Evolutionary conservation across 2,888 invertebrate genomes (phyloP).

Genomic region (Syrista parreyssii): DNA sequence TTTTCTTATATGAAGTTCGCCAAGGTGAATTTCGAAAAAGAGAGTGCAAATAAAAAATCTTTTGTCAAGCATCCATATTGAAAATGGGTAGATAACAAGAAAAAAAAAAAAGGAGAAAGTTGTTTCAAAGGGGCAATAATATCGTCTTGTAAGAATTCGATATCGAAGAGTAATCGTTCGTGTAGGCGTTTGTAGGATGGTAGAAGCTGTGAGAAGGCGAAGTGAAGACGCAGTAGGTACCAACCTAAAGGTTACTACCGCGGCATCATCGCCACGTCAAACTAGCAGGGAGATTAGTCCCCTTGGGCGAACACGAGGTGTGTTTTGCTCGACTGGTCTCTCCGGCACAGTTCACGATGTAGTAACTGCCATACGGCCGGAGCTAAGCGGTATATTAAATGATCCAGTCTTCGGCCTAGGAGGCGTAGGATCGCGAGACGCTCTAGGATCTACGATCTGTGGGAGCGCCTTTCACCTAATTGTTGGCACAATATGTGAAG

Average conservation of each 20-base stretch:
- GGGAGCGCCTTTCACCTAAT: slow-evolving; percentile 66
- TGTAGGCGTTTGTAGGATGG: slow-evolving; percentile 27
- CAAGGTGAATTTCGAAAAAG: background rate
- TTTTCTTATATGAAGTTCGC: background rate
- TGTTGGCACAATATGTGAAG: slow-evolving; percentile 66
- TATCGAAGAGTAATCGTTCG: slow-evolving; percentile 8
- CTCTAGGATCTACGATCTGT: slow-evolving; percentile 37
- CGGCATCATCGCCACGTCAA: slow-evolving; percentile 48
- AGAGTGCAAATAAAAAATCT: background rate
- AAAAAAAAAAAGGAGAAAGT: background rate
- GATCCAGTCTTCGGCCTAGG: slow-evolving; percentile 40
- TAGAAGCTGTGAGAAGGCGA: slow-evolving; percentile 29
- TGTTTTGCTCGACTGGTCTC: slow-evolving; percentile 42
- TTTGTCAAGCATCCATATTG: background rate
- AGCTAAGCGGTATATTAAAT: slow-evolving; percentile 54
- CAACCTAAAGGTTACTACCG: slow-evolving; percentile 50
- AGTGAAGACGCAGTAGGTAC: slow-evolving; percentile 19
- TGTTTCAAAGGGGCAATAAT: background rate
- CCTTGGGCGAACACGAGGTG: slow-evolving; percentile 55
- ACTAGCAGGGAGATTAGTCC: slow-evolving; percentile 49
- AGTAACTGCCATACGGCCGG: slow-evolving; percentile 37
- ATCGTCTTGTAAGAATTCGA: slow-evolving; percentile 3
- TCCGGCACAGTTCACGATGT: slow-evolving; percentile 29
- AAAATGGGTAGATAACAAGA: background rate
- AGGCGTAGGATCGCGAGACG: slow-evolving; percentile 4